phyloP scores from a whole-genome alignment of 2,113 vertebrate genomes.

The Perca schrenkii region DNA sequence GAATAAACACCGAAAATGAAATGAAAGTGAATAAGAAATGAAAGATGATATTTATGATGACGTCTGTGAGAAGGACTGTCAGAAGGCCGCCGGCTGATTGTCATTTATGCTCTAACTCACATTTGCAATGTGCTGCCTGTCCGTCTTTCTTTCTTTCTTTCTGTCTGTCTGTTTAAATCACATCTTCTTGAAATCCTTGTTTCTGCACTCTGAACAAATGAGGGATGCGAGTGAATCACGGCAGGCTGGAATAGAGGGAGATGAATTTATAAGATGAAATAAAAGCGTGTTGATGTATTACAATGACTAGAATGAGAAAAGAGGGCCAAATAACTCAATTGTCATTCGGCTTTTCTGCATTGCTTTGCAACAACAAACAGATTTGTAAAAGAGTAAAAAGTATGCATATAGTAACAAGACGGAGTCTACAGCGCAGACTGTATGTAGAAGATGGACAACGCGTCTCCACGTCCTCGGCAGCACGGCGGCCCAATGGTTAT shows the following conservation, averaged over 20 bases:
- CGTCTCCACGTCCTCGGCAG: too few relatives aligned
- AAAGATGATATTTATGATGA: slow-evolving; percentile 2
- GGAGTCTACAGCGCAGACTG: too few relatives aligned
- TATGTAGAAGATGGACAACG: too few relatives aligned
- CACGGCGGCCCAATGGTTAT: too few relatives aligned
- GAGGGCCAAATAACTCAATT: neutral
- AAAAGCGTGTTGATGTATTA: neutral
- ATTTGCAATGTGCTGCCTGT: neutral
- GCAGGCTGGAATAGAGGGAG: neutral
- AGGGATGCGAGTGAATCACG: neutral
- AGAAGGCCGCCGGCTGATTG: neutral
- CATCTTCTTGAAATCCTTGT: neutral
- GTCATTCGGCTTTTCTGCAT: neutral
- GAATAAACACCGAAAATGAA: slow-evolving; percentile 21
- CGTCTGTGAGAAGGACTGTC: neutral
- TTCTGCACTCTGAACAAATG: neutral
- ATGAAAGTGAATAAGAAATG: neutral
- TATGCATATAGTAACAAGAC: too few relatives aligned
- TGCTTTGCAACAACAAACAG: neutral
- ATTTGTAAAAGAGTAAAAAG: too few relatives aligned
- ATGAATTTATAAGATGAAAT: neutral
- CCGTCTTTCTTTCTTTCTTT: neutral
- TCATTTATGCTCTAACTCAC: neutral
- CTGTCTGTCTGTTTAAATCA: neutral
- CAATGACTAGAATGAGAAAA: neutral